These are phyloP conservation scores for Morelia viridis DNA, from an alignment of 2,797 vertebrate genomes.

Conservation along the genomic window DNA sequence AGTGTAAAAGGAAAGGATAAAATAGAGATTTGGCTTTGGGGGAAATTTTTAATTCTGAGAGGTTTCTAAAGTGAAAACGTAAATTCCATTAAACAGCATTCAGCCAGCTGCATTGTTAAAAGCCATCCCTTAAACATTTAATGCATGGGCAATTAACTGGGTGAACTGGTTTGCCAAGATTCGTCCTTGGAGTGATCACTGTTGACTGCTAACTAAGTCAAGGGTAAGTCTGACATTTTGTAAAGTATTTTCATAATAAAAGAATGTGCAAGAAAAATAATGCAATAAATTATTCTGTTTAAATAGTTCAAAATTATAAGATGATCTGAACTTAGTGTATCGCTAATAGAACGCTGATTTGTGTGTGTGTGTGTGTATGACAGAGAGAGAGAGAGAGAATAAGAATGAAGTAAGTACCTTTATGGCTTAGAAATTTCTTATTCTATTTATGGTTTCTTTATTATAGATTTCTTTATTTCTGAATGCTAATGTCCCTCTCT, in stretches of 20 bases:
- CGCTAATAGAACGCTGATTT: conserved; percentile 57
- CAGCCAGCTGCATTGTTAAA: background rate
- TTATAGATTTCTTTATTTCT: conserved; percentile 51
- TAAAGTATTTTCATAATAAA: conserved; percentile 22
- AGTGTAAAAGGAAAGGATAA: background rate
- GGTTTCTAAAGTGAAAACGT: background rate
- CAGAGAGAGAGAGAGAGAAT: background rate
- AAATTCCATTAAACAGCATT: background rate
- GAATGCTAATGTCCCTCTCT: conserved; percentile 60
- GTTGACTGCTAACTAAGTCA: conserved; percentile 37
- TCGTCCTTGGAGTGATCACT: conserved; percentile 51
- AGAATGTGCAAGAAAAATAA: conserved; percentile 44
- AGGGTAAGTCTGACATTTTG: conserved; percentile 32
- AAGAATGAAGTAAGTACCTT: background rate
- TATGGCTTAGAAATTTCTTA: background rate
- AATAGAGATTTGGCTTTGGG: background rate
- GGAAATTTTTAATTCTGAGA: background rate
- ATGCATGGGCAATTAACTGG: conserved; percentile 25
- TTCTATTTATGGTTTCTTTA: background rate
- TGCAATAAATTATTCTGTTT: conserved; percentile 63
- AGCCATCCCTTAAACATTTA: background rate
- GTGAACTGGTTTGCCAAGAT: conserved; percentile 41
- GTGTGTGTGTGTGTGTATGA: background rate
- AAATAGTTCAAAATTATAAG: conserved; percentile 59
- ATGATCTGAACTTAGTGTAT: conserved; percentile 68